Conservation (phyloP, 2,113 vertebrate genomes). For the Actenoides hombroni region DNA sequence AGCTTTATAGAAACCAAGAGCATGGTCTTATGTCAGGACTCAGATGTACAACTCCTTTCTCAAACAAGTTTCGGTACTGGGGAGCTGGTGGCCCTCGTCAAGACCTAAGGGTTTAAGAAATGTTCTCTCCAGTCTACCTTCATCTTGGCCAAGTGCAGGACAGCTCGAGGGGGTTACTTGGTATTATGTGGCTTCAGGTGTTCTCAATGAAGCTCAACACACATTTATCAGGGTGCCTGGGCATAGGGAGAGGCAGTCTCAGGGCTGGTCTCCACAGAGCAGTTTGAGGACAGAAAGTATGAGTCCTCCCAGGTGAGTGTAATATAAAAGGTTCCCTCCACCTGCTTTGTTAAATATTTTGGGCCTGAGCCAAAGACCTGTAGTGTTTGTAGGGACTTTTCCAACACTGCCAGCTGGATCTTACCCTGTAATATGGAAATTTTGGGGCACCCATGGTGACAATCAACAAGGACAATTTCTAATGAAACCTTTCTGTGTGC, state of each 20-base stretch:
- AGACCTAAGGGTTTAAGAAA: background rate
- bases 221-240: background rate
- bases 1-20: background rate
- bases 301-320: background rate
- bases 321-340: background rate
- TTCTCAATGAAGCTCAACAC: background rate
- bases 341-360: background rate
- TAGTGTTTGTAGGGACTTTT: background rate
- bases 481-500: background rate
- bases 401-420: background rate
- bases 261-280: background rate
- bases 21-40: background rate
- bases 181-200: background rate
- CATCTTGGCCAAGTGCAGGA: background rate
- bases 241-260: background rate
- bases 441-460: background rate
- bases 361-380: background rate
- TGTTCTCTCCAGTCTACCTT: background rate
- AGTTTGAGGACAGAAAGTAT: background rate
- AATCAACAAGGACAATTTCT: background rate
- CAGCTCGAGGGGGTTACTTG: background rate
- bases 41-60: background rate
- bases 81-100: background rate
- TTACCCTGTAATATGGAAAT: background rate
- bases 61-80: background rate